Conservation (phyloP, 2,113 vertebrate species). For the Tragelaphus strepsiceros region DNA sequence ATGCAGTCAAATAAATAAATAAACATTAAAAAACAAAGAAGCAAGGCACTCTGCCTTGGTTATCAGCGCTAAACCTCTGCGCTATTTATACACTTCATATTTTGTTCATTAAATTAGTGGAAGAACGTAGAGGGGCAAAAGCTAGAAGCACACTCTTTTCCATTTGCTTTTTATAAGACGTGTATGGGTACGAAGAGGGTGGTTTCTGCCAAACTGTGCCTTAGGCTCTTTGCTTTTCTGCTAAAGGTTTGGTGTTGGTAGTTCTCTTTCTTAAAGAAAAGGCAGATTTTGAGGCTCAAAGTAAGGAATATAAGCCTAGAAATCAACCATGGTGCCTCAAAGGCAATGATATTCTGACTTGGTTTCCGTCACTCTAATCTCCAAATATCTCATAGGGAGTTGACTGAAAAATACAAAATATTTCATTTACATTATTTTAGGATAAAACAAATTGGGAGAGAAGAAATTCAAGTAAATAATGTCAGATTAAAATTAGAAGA, state of each 20-base stretch:
- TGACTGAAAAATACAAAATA: not conserved
- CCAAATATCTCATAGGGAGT: not conserved
- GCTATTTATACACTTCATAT: not conserved
- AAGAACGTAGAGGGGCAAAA: not conserved
- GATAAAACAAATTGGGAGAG: not conserved
- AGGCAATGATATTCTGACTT: not conserved
- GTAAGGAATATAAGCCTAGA: not conserved
- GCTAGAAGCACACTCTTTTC: not conserved
- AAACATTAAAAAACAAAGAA: not conserved
- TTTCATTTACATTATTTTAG: not conserved
- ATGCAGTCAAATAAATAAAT: not conserved
- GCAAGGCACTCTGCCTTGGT: not conserved
- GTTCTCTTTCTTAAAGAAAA: not conserved
- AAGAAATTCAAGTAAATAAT: not conserved
- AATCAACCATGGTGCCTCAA: not conserved
- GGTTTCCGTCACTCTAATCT: not conserved
- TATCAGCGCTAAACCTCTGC: not conserved
- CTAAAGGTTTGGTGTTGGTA: not conserved
- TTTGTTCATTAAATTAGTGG: not conserved
- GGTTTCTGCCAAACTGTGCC: not conserved
- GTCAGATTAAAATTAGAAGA: not conserved
- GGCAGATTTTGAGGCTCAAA: not conserved
- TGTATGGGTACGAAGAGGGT: not conserved
- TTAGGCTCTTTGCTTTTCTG: not conserved
- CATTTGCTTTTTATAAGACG: not conserved